Percentiles rank a stretch among this genome's conserved stretches.
Evolutionary conservation across 2,113 vertebrate genomes (phyloP).

Genomic region (Syngnathus floridae): DNA sequence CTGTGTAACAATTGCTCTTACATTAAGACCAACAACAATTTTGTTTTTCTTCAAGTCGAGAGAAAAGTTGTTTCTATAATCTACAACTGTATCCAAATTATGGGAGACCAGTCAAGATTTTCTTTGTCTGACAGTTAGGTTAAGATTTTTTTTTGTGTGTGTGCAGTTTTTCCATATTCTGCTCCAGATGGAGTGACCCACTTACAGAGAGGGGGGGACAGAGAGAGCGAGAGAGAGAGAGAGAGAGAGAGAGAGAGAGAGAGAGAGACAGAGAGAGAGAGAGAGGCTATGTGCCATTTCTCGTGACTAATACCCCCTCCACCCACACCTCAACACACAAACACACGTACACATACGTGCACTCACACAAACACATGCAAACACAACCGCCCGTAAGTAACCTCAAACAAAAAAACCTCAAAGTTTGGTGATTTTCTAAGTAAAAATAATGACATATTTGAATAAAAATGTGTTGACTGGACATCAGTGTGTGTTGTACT

Average conservation of each 20-base stretch:
- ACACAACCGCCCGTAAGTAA: slow-evolving; percentile 2
- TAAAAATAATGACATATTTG: slow-evolving; percentile 52
- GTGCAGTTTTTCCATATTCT: slow-evolving; percentile 56
- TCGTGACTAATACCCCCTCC: slow-evolving; percentile 59
- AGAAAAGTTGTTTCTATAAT: neutral
- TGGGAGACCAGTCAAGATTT: neutral
- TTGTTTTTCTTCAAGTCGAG: neutral
- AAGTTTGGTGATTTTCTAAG: slow-evolving; percentile 29
- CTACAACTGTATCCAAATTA: neutral
- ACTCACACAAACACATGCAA: slow-evolving; percentile 11
- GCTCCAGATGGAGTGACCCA: slow-evolving; percentile 62
- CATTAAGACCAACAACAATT: no score
- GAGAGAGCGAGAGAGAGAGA: slow-evolving; percentile 4
- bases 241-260: slow-evolving; percentile 2
- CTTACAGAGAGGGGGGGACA: slow-evolving; percentile 30
- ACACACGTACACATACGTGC: slow-evolving; percentile 9
- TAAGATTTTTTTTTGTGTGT: slow-evolving; percentile 29
- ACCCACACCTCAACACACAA: slow-evolving; percentile 41
- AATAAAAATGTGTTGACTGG: slow-evolving; percentile 44
- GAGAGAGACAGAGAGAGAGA: neutral
- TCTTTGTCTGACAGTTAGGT: slow-evolving; percentile 17
- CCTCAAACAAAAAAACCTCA: neutral
- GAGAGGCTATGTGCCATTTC: slow-evolving; percentile 51
- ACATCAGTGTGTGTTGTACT: slow-evolving; percentile 18
- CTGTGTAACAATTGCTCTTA: no score